phyloP scores from a whole-genome alignment of 2,113 vertebrate species.

The Garra rufa region DNA sequence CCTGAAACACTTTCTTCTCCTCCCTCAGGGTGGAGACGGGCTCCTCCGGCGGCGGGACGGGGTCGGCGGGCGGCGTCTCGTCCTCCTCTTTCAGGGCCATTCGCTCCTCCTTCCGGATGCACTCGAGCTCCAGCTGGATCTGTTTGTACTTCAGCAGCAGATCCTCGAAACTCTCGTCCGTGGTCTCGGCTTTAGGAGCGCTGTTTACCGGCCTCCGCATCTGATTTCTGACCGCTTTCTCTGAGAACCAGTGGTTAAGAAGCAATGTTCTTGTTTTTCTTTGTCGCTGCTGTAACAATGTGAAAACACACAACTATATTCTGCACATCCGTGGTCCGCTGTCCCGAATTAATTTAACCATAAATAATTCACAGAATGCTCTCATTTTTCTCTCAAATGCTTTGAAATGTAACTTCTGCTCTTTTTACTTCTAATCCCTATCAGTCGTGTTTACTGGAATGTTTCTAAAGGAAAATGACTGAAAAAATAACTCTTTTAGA shows the following conservation, averaged over 20 bases:
- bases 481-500: no score
- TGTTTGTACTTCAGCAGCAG: conserved; percentile 94
- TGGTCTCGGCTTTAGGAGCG: conserved; percentile 79
- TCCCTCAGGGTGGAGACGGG: conserved; percentile 71
- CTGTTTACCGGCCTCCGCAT: conserved; percentile 78
- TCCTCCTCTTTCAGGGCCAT: conserved; percentile 82
- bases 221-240: conserved; percentile 81
- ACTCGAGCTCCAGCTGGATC: conserved; percentile 95
- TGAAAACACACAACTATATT: background rate
- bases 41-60: background rate
- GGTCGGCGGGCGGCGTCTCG: conserved; percentile 64
- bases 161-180: conserved; percentile 96
- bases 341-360: background rate
- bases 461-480: no score
- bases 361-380: background rate
- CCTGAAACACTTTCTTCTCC: conserved; percentile 88
- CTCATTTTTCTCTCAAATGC: no score
- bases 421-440: no score
- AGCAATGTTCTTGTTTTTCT: background rate
- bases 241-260: conserved; percentile 80
- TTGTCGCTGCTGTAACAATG: no score
- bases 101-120: conserved; percentile 93
- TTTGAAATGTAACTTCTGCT: no score
- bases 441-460: no score
- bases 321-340: no score